A percentile compares a stretch with the other conserved stretches of the same genome.
phyloP scores from a whole-genome alignment of 2,888 invertebrate species.

The Gandaritis pyraliata region DNA sequence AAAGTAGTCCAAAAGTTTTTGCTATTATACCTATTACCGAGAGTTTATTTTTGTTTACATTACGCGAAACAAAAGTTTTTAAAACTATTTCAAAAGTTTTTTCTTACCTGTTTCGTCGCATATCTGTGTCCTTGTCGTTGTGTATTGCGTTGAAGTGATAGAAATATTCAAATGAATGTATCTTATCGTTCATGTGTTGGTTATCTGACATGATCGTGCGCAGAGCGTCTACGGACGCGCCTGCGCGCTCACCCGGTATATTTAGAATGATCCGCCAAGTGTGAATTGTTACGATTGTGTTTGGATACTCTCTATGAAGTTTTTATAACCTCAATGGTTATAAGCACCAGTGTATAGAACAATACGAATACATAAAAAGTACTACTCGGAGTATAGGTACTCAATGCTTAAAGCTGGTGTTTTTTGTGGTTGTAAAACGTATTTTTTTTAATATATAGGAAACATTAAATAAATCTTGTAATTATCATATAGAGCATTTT shows the following conservation, averaged over 20 bases:
- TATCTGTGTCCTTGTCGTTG: constrained; percentile 61
- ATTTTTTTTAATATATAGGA: too few relatives aligned
- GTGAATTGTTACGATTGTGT: constrained; percentile 58
- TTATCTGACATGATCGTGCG: constrained; percentile 67
- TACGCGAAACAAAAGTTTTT: constrained; percentile 52
- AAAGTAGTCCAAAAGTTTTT: constrained; percentile 66
- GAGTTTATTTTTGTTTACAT: constrained; percentile 53
- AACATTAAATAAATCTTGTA: too few relatives aligned
- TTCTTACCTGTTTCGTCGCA: constrained; percentile 77
- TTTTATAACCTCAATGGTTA: constrained; percentile 57
- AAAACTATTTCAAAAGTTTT: constrained; percentile 56
- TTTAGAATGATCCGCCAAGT: constrained; percentile 78
- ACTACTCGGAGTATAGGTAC: too few relatives aligned
- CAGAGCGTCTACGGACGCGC: constrained; percentile 65
- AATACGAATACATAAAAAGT: not conserved
- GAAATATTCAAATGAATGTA: constrained; percentile 65
- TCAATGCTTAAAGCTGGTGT: too few relatives aligned
- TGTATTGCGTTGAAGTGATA: constrained; percentile 54
- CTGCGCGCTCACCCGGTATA: constrained; percentile 76
- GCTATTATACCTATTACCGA: constrained; percentile 59
- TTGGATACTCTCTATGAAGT: constrained; percentile 56
- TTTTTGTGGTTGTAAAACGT: too few relatives aligned
- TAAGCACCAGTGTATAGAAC: constrained; percentile 38
- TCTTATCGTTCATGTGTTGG: constrained; percentile 72
- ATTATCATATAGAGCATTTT: too few relatives aligned